Evolutionary conservation across 2,797 vertebrate species (phyloP).

Genomic region (Esox masquinongy): DNA sequence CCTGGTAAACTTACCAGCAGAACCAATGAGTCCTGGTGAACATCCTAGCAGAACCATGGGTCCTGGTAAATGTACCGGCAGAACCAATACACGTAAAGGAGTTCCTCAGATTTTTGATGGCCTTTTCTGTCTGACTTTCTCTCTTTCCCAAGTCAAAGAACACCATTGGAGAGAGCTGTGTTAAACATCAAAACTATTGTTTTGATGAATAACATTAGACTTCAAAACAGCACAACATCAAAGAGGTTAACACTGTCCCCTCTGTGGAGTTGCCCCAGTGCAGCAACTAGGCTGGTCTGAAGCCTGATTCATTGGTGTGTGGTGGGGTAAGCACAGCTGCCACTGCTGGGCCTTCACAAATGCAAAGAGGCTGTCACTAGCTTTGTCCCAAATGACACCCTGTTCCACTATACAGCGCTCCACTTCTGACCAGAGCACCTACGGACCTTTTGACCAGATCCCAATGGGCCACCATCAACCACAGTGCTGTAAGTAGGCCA

Average conservation of each 20-base stretch:
- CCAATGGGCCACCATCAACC: not conserved
- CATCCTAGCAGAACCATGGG: too few species aligned
- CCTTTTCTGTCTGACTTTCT: not conserved
- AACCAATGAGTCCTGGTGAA: too few species aligned
- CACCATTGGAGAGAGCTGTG: not conserved
- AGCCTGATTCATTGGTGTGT: not conserved
- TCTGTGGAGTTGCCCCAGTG: not conserved
- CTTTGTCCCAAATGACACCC: not conserved
- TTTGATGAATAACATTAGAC: not conserved
- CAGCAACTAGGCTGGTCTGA: not conserved
- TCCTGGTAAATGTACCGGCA: too few species aligned
- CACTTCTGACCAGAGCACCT: not conserved
- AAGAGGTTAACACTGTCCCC: not conserved
- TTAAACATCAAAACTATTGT: not conserved
- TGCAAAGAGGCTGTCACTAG: not conserved
- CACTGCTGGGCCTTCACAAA: constrained; percentile 1
- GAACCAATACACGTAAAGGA: not conserved
- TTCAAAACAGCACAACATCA: not conserved
- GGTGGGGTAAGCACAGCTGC: not conserved
- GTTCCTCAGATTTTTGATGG: not conserved
- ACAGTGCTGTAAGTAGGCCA: too few species aligned
- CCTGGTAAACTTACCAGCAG: too few species aligned
- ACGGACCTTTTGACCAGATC: not conserved
- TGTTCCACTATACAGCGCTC: not conserved
- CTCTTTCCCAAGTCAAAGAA: not conserved